phyloP scores from a whole-genome alignment of 1,140 invertebrate species.

The Ylistrum balloti region DNA sequence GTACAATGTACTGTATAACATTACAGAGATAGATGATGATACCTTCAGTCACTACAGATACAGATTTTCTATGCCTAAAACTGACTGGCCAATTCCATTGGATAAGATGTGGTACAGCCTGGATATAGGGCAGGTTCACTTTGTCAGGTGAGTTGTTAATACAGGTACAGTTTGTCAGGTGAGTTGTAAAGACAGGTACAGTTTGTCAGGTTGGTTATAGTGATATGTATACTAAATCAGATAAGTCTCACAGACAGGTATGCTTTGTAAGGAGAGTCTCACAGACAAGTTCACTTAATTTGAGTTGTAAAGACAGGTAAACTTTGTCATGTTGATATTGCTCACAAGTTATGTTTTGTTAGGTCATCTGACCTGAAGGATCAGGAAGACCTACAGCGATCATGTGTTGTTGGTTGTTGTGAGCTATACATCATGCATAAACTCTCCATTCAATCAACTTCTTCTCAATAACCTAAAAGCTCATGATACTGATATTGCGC shows the following conservation, averaged over 20 bases:
- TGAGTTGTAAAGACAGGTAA: neutral
- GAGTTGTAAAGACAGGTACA: neutral
- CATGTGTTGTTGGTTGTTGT: too few species aligned
- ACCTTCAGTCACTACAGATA: conserved; percentile 76
- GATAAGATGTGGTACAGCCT: conserved; percentile 82
- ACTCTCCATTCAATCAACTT: too few species aligned
- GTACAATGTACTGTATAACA: too few species aligned
- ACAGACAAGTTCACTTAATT: neutral
- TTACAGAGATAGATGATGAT: conserved; percentile 73
- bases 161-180: conserved; percentile 8
- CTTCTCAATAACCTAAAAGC: too few species aligned
- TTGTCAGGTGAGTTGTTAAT: conserved; percentile 67
- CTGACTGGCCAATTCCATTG: conserved; percentile 72
- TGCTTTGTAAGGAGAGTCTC: neutral
- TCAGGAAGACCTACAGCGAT: too few species aligned
- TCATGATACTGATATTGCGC: too few species aligned
- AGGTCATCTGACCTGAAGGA: too few species aligned
- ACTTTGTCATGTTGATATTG: too few species aligned
- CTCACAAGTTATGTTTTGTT: too few species aligned
- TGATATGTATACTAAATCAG: neutral
- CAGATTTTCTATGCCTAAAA: conserved; percentile 79
- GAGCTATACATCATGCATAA: too few species aligned
- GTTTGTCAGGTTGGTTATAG: neutral
- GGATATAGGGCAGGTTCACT: conserved; percentile 93
- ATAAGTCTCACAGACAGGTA: neutral